Evolutionary conservation across 2,888 invertebrate genomes (phyloP), one percentile per base, ranked within the genome.

Genomic region (Lithosia quadra): DNA sequence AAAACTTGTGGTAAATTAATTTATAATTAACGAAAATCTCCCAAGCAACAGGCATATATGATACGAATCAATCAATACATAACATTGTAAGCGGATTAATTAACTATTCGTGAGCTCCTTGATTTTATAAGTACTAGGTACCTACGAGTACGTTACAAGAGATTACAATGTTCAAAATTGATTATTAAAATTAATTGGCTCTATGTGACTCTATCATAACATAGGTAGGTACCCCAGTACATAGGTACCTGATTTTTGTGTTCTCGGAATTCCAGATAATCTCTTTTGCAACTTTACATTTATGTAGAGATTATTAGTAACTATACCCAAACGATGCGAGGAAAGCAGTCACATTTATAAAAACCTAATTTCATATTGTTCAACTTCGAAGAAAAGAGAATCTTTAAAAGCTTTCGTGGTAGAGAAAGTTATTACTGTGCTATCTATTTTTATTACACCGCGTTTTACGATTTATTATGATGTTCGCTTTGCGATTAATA

Each of bases 81-180:
- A n/a, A 63, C 43, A 4, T 61, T 60, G 58, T 53, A 74, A 69
- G 69, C 66, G 61, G 69, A 72, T 79, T 66, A 74, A 34, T 67
- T 61, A 69, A 65, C 59, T 53, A 66, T 62, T 61, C 18, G 39
- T 69, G 69, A 75, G 75, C 71, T 73, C 61, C 69, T 65, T 57
- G 22, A 62, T 56, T 58, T 57, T 69, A 28, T 63, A 21, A 5
- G 18, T n/a, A 56, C 3, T n/a, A n/a, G n/a, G 13, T 36, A 68
- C 59, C 8, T 55, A 34, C n/a, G n/a, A n/a, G n/a, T n/a, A n/a
- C 36, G 10, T 33, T 59, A 28, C 18, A 39, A 34, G 28, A 61
- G 49, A 73, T 67, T 69, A 63, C 28, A 60, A 28, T 53, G 60
- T 71, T 62, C 63, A 73, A 63, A 66, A 69, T 61, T 60, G 8